Evolutionary conservation across 1,140 invertebrate species (phyloP).

Genomic region (Charaxes varanes): DNA sequence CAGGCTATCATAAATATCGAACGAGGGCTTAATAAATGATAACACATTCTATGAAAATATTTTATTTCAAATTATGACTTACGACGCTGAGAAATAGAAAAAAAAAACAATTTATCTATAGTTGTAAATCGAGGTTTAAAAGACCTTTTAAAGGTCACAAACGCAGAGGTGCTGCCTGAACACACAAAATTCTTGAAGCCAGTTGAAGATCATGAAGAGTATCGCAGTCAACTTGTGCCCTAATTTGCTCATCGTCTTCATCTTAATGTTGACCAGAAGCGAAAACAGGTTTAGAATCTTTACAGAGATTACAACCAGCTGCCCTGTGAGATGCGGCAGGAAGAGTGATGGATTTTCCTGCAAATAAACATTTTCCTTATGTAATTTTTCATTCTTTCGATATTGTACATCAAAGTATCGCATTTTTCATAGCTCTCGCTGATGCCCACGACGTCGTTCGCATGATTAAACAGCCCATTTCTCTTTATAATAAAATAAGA

Average conservation of each 20-base stretch:
- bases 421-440: no score
- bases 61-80: neutral
- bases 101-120: neutral
- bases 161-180: constrained; percentile 47
- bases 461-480: no score
- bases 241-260: constrained; percentile 26
- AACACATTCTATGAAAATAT: no score
- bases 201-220: constrained; percentile 44
- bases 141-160: constrained; percentile 35
- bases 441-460: no score
- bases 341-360: constrained; percentile 52
- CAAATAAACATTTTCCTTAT: constrained; percentile 17
- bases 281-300: constrained; percentile 32
- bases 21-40: no score
- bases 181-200: constrained; percentile 54
- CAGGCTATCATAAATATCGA: no score
- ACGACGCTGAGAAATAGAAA: neutral
- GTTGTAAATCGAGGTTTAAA: neutral
- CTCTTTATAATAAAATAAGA: no score
- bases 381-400: no score
- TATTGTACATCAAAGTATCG: no score
- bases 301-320: constrained; percentile 28
- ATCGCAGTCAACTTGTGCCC: constrained; percentile 29
- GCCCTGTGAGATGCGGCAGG: constrained; percentile 40
- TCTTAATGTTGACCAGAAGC: constrained; percentile 24